Evolutionary conservation across 2,113 vertebrate species (phyloP), one percentile per base, ranked within the genome.

Genomic region (Onychostruthus taczanowskii): DNA sequence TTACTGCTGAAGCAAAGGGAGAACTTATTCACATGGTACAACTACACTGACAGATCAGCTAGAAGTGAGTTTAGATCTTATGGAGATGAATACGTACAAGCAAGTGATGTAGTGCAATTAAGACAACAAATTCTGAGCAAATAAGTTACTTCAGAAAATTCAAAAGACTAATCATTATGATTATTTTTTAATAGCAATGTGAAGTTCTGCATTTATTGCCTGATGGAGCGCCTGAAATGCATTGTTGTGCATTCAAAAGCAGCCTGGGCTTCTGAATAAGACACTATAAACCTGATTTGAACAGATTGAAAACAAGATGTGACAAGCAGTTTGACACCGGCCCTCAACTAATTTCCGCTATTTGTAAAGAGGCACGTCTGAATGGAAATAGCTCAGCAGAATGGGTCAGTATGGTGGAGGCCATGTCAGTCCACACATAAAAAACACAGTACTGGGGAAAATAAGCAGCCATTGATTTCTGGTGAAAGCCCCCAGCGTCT

Each of bases 221-320:
- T 97, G 95, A 97, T 93, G 88, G 90, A 97, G 96, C 35, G 90
- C 90, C 95, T 97, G 97, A 98, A 98, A 98, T 97, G 96, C 96
- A 98, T 98, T 98, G 98, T 98, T 98, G 92, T 87, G 59, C 21
- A 12, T 97, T 97, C 87, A 98, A 97, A 98, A 97, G 96, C 89
- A 89, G 93, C 78, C 94, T 85, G 90, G 67, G 88, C 93, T 94
- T 96, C 95, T 98, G 97, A 98, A 98, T 98, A 97, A 97, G 84
- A 97, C 89, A 96, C 96, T 97, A 96, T 97, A 98, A 98, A 98
- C 97, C 97, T 98, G 97, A 98, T 98, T 98, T 98, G 97, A 97
- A 98, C 97, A 98, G 98, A 98, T 2, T 97, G 98, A 98, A 98
- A 98, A 98, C 98, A 98, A 98, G 98, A 98, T 98, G 98, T 98